phyloP scores from a whole-genome alignment of 2,888 invertebrate genomes.

The Glyphotaelius pellucidus region DNA sequence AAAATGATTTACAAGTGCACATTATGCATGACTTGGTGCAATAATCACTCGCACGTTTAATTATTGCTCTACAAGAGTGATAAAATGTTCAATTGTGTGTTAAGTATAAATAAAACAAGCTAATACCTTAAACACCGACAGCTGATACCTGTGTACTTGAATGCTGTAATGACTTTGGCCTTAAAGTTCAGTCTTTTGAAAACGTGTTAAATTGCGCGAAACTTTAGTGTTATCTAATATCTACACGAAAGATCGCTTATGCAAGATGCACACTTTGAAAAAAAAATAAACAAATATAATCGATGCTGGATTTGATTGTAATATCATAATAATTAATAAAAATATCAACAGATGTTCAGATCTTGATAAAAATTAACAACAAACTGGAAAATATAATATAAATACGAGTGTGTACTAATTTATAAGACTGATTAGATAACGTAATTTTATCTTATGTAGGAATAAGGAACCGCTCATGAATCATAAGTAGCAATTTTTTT shows the following conservation, averaged over 20 bases:
- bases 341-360: neutral
- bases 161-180: neutral
- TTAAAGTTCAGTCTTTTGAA: neutral
- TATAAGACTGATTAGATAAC: neutral
- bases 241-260: neutral
- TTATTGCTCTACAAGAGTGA: neutral
- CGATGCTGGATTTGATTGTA: neutral
- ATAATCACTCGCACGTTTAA: neutral
- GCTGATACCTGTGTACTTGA: neutral
- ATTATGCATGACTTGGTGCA: slow-evolving; percentile 14
- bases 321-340: neutral
- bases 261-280: neutral
- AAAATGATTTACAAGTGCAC: slow-evolving; percentile 36
- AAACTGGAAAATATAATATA: neutral
- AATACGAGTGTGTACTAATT: neutral
- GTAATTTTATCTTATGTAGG: neutral
- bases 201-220: neutral
- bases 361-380: neutral
- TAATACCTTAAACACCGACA: neutral
- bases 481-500: neutral
- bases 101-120: neutral
- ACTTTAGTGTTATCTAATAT: neutral
- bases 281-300: neutral
- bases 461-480: neutral
- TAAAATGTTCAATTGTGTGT: neutral